Base-by-base conservation (phyloP, 2,113 vertebrate genomes). In the Girardinichthys multiradiatus region DNA sequence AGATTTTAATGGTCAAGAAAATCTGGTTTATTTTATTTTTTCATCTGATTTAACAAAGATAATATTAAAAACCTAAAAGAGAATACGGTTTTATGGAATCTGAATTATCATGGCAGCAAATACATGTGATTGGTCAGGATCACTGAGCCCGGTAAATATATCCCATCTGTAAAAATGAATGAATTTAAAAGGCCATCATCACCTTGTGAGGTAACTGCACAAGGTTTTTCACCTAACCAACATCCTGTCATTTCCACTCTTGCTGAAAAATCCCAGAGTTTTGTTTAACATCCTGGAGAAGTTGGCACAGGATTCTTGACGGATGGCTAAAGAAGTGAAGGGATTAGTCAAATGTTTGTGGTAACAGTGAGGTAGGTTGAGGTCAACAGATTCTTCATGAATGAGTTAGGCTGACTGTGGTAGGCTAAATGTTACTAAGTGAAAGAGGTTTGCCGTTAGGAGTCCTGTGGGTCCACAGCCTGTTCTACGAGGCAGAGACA, bases 331-430 rank as follows among this genome's bases (percentile, higher is more conserved):
- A 3, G 3, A 63, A 64, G 26, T 59, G 14, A 64, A 82, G 68
- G 63, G 31, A 31, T 48, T 62, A 35, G 72, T 67, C 48, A 59
- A 70, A 70, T 76, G 51, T 54, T 45, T 26, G 59, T 51, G 59
- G 70, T 33, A 26, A 59, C 76, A 57, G 45, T 63, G 86, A 76
- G 82, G 86, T 79, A 48, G 71, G 75, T 77, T 29, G 30, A 74
- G 77, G 65, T 67, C 69, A 60, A 35, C 45, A 70, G 45, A 54
- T 63, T 61, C 26, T 39, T 21, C 42, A 4, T 31, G 66, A 77
- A 33, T 2, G 64, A 75, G 35, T 1, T 24, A 27, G 27, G 31
- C 76, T 65, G 72, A 76, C 85, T 88, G 86, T 87, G 89, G 85
- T 75, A 70, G 86, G 86, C 76, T 75, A 68, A 57, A 72, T 31